Conservation (phyloP, 2,888 invertebrate genomes). For the Terebella lapidaria region DNA sequence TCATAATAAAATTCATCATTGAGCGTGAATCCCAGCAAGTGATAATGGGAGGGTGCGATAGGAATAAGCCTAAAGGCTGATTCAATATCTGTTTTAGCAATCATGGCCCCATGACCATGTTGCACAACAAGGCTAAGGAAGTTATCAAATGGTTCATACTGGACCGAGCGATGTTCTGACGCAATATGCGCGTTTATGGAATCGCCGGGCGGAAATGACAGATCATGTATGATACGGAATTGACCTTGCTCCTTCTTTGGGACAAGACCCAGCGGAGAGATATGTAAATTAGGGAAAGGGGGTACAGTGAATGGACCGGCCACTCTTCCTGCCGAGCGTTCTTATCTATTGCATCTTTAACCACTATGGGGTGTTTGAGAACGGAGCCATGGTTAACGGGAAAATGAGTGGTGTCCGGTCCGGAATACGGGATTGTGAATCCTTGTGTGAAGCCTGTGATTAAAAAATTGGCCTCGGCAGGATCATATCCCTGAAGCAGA, state of each 20-base stretch:
- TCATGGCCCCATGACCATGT: not conserved
- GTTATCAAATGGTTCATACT: not conserved
- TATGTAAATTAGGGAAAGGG: not conserved
- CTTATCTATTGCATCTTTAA: too few relatives aligned
- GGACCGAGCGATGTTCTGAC: not conserved
- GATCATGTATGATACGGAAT: not conserved
- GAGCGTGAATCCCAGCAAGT: not conserved
- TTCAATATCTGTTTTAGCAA: conserved; percentile 1
- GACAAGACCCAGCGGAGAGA: not conserved
- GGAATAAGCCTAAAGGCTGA: not conserved
- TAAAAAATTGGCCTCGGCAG: too few relatives aligned
- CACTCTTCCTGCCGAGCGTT: too few relatives aligned
- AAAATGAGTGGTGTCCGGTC: too few relatives aligned
- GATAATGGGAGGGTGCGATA: not conserved
- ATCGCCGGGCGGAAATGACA: not conserved
- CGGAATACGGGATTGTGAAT: too few relatives aligned
- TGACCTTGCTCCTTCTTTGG: not conserved
- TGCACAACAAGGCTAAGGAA: not conserved
- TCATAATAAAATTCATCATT: not conserved
- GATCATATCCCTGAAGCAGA: too few relatives aligned
- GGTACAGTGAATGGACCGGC: not conserved
- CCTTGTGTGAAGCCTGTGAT: too few relatives aligned
- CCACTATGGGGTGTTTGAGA: too few relatives aligned
- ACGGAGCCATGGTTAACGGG: too few relatives aligned
- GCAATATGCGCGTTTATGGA: not conserved